phyloP scores from a whole-genome alignment of 2,797 vertebrate genomes.

The Peromyscus nudipes region DNA sequence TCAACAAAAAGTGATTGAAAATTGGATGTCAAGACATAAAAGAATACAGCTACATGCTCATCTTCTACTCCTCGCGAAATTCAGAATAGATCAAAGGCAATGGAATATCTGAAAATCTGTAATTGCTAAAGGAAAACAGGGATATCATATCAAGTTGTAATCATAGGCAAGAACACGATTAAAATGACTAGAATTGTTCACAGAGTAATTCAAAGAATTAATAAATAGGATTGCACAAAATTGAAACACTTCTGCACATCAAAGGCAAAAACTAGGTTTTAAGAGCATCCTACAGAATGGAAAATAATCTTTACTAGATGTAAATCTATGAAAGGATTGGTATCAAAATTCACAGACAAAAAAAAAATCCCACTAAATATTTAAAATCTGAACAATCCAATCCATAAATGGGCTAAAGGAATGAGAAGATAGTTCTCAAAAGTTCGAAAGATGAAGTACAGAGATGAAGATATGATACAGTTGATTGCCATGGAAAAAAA shows the following conservation, averaged over 20 bases:
- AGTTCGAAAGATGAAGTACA: background rate
- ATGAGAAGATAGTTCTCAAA: background rate
- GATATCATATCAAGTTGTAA: background rate
- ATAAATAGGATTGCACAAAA: background rate
- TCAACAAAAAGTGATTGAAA: background rate
- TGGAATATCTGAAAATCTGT: too few species aligned
- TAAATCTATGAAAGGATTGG: background rate
- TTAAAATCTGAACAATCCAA: background rate
- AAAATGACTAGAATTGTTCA: background rate
- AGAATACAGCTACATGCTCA: background rate
- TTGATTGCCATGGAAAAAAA: background rate
- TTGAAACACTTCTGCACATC: background rate
- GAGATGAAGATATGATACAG: background rate
- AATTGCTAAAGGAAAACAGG: background rate
- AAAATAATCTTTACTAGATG: background rate
- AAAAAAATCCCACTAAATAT: background rate
- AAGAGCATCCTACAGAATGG: background rate
- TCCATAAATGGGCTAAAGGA: background rate
- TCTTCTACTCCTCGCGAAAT: background rate
- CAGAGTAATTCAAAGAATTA: background rate
- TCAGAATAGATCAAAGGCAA: background rate
- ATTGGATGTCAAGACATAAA: background rate
- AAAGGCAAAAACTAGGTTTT: background rate
- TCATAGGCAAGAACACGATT: too few species aligned
- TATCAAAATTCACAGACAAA: background rate